Percentiles rank a stretch among this genome's conserved stretches.
Conservation (phyloP, 2,888 invertebrate species). For the Sisyra nigra region DNA sequence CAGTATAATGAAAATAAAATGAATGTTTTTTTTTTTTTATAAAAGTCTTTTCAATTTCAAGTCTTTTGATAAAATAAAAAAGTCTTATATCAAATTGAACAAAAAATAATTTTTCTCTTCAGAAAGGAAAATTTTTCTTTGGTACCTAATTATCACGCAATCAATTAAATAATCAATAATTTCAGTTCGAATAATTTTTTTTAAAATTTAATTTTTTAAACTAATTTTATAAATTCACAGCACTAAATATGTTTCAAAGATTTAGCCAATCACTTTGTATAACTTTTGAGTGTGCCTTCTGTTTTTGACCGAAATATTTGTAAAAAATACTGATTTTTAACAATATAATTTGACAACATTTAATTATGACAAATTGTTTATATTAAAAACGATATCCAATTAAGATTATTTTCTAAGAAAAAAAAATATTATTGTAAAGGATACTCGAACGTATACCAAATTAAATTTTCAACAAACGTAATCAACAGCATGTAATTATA, state of each 20-base stretch:
- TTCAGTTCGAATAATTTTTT: conserved; percentile 8
- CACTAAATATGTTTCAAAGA: conserved; percentile 9
- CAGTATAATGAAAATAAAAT: conserved; percentile 6
- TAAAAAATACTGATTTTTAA: conserved; percentile 9
- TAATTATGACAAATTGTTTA: conserved; percentile 2
- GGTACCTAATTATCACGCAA: conserved; percentile 10
- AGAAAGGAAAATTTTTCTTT: conserved; percentile 8
- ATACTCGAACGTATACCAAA: too few relatives aligned
- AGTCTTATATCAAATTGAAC: conserved; percentile 8
- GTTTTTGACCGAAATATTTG: conserved; percentile 7
- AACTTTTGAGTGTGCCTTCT: conserved; percentile 8
- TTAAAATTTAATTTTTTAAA: conserved; percentile 6
- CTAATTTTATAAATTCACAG: conserved; percentile 9
- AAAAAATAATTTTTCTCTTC: conserved; percentile 5
- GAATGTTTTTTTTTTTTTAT: conserved; percentile 4
- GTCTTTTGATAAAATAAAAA: conserved; percentile 8
- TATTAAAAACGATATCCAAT: neutral
- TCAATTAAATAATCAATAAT: conserved; percentile 7
- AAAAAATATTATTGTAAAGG: too few relatives aligned
- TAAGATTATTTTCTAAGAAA: too few relatives aligned
- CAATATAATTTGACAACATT: conserved; percentile 9
- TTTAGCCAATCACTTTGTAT: conserved; percentile 8
- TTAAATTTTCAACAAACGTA: too few relatives aligned
- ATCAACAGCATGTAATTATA: too few relatives aligned
- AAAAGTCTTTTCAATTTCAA: conserved; percentile 8